Conservation (phyloP, 1,140 invertebrate species). For the Sogatella furcifera region DNA sequence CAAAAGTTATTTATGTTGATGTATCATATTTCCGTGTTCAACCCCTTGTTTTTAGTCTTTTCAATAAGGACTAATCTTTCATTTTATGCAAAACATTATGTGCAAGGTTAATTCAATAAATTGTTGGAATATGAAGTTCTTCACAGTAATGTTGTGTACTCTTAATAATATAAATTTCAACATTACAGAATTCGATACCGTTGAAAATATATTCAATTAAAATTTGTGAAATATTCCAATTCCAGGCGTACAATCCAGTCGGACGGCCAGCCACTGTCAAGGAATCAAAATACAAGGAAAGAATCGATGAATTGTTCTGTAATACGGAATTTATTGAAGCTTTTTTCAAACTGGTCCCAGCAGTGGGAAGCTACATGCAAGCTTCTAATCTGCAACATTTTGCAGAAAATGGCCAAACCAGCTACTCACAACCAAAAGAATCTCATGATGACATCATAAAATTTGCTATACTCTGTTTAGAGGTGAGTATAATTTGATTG, state of each 20-base stretch:
- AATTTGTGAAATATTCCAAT: not conserved
- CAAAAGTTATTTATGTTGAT: too few species aligned
- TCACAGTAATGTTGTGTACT: too few species aligned
- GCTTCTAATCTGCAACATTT: conserved; percentile 20
- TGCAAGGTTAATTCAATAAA: too few species aligned
- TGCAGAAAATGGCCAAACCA: not conserved
- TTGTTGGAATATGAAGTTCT: too few species aligned
- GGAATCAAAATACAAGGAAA: conserved; percentile 38
- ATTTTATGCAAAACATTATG: too few species aligned
- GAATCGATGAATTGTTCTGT: conserved; percentile 41
- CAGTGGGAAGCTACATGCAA: conserved; percentile 37
- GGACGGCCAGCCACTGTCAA: conserved; percentile 23
- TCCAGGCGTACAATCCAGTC: conserved; percentile 30
- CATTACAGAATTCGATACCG: too few species aligned
- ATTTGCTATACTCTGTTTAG: conserved; percentile 48
- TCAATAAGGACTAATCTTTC: too few species aligned
- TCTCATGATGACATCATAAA: conserved; percentile 42
- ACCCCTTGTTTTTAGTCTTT: too few species aligned
- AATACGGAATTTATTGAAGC: conserved; percentile 39
- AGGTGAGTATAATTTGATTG: conserved; percentile 31
- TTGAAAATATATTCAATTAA: too few species aligned
- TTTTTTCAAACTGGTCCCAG: conserved; percentile 42
- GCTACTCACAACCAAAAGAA: conserved; percentile 35
- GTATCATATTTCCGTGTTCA: too few species aligned
- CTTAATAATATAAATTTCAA: too few species aligned